Base-by-base conservation (phyloP, 2,113 vertebrate genomes). In the Uropsilus gracilis region DNA sequence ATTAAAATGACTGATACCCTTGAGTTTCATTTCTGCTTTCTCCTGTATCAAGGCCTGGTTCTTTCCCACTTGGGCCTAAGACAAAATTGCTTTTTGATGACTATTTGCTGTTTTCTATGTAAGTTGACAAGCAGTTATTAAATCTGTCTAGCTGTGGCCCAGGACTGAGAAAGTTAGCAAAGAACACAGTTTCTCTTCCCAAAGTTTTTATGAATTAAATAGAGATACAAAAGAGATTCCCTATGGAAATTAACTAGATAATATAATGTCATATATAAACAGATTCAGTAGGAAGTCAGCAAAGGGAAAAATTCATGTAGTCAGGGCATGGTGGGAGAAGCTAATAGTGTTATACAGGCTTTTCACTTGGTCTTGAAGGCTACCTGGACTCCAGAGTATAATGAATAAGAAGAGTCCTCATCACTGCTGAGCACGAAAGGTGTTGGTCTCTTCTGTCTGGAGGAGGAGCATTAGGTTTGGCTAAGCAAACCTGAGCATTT, bases 181-280 rank as follows among this genome's bases (percentile, higher is more conserved):
- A 61, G 66, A 69, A 32, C 14, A 75, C 14, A 71, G 17, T 72
- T 73, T 90, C 7, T 91, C 59, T 88, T 72, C 42, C 50, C 11
- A 63, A 85, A 59, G 85, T 55, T 61, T 86, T 93, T 86, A 44
- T 63, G 68, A 80, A 37, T 93, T 86, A 82, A 94, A 17, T 16
- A 80, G 24, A 39, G 46, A 89, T n/a, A n/a, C 69, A 39, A 20
- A 68, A 42, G 85, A 69, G 57, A 78, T 50, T 26, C n/a, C 53
- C 48, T 22, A 39, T 0, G 22, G 53, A 76, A 66, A 37, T 39
- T 11, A 73, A 22, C 37, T 24, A 44, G 59, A 73, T 28, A 64
- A 37, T 6, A 9, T 1, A 13, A 69, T 37, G 10, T 8, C 12
- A 9, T 8, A 28, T 1, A 9, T 42, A 26, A 59, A 42, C 34